Evolutionary conservation across 2,888 invertebrate genomes (phyloP).

Genomic region (Melieria picta): DNA sequence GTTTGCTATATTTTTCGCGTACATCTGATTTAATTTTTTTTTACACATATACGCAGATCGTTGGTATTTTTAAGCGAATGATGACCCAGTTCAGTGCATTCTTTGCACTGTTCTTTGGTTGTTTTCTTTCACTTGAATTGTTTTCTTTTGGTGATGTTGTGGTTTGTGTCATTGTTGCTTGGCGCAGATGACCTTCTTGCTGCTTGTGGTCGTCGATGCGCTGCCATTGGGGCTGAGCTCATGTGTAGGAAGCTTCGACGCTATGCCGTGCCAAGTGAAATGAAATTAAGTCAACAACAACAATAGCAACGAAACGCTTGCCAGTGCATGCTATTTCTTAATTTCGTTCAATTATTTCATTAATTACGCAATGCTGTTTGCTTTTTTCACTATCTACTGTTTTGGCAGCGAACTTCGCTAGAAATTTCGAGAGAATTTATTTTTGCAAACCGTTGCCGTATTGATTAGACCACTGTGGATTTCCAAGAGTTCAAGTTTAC

Average conservation of each 20-base stretch:
- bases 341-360: slow-evolving; percentile 55
- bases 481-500: too few relatives aligned
- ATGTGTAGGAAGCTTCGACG: background rate
- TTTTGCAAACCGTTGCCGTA: background rate
- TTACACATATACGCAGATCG: slow-evolving; percentile 8
- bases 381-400: background rate
- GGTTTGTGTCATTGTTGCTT: background rate
- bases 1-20: too few relatives aligned
- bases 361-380: slow-evolving; percentile 37
- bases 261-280: too few relatives aligned
- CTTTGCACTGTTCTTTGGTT: slow-evolving; percentile 14
- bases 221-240: slow-evolving; percentile 7
- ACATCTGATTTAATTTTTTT: background rate
- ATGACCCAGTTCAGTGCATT: slow-evolving; percentile 51
- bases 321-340: slow-evolving; percentile 36
- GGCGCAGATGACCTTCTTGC: slow-evolving; percentile 31
- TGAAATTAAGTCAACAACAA: too few relatives aligned
- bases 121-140: slow-evolving; percentile 10
- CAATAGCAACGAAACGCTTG: too few relatives aligned
- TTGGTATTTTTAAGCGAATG: slow-evolving; percentile 40
- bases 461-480: too few relatives aligned
- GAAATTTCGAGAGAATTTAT: background rate
- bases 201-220: background rate
- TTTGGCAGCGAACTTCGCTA: background rate
- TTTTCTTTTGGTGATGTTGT: background rate